These are phyloP conservation scores for Otolemur crassicaudatus DNA, from an alignment of 2,797 vertebrate genomes.

Conservation along the genomic window DNA sequence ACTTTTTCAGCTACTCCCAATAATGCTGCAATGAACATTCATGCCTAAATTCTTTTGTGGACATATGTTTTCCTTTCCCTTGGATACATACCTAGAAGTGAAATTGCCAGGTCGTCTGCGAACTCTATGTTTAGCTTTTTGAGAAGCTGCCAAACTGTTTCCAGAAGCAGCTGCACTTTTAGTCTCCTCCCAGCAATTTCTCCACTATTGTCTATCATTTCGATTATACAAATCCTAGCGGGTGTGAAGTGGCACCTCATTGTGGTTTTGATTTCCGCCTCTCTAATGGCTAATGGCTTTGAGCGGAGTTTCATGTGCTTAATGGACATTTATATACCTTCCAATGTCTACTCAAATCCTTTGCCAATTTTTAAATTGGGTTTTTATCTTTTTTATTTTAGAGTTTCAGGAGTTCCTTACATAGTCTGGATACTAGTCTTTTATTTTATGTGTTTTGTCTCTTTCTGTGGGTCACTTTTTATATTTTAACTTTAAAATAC, in stretches of 20 bases:
- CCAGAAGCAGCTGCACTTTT: neutral
- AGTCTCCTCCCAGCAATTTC: neutral
- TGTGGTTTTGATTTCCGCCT: neutral
- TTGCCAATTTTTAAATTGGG: neutral
- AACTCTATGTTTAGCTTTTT: neutral
- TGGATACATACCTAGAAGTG: neutral
- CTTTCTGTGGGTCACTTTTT: neutral
- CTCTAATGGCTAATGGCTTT: neutral
- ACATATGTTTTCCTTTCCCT: neutral
- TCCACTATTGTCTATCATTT: neutral
- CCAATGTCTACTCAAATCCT: neutral
- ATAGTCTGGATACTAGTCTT: neutral
- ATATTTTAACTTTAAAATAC: constrained; percentile 9
- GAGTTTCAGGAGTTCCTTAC: neutral
- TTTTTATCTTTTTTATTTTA: constrained; percentile 29
- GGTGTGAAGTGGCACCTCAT: neutral
- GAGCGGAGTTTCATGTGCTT: neutral
- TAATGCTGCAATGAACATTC: neutral
- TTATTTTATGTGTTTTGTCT: constrained; percentile 16
- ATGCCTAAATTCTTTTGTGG: neutral
- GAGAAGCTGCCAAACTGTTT: neutral
- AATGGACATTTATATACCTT: neutral
- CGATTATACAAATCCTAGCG: neutral
- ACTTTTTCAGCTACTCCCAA: neutral
- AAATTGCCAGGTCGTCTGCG: neutral